phyloP scores from a whole-genome alignment of 2,113 vertebrate genomes.

The Platichthys stellatus region DNA sequence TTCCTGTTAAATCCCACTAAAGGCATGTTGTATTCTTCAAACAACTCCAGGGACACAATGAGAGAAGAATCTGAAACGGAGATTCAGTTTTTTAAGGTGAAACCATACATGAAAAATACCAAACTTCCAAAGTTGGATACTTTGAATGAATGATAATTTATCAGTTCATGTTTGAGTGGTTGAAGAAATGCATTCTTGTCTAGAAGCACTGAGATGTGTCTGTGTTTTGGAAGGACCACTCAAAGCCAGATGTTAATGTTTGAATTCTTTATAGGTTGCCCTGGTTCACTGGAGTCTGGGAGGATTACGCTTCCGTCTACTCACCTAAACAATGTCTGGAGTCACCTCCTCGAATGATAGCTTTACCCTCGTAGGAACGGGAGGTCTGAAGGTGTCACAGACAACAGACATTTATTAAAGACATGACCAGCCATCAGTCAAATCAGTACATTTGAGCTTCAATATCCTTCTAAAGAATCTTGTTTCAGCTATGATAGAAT shows the following conservation, averaged over 20 bases:
- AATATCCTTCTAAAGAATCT: too few species aligned
- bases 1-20: neutral
- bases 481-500: neutral
- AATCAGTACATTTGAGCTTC: neutral
- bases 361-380: neutral
- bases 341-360: neutral
- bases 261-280: neutral
- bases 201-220: neutral
- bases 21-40: too few species aligned
- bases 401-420: slow-evolving; percentile 4
- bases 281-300: neutral
- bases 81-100: neutral
- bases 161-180: neutral
- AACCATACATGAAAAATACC: neutral
- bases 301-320: neutral
- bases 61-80: neutral
- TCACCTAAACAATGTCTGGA: slow-evolving; percentile 2
- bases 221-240: neutral
- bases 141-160: neutral
- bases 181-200: neutral
- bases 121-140: neutral
- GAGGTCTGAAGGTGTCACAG: neutral
- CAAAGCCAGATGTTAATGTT: neutral
- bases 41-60: neutral
- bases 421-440: neutral